A percentile compares a stretch with the other conserved stretches of the same genome.
These are phyloP conservation scores for Bucorvus abyssinicus DNA, from an alignment of 2,797 vertebrate species.

Conservation along the genomic window DNA sequence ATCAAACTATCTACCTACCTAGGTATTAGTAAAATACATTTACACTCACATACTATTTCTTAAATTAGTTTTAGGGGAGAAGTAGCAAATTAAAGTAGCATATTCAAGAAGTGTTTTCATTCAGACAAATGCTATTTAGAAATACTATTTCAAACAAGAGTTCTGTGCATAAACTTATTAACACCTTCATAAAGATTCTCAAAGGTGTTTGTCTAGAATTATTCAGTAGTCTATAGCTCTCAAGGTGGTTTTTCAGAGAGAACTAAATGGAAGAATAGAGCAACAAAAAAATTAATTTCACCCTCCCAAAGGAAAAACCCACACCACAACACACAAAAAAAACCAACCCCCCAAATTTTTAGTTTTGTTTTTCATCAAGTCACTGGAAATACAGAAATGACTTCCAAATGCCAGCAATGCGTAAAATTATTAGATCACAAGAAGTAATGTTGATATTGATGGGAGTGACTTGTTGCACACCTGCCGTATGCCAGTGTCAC, in stretches of 20 bases:
- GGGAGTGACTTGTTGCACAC: not conserved
- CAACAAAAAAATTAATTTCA: not conserved
- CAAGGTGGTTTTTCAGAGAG: not conserved
- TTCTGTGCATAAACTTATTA: not conserved
- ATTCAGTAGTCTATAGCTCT: not conserved
- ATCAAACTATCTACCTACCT: not conserved
- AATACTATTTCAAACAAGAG: not conserved
- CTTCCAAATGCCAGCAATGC: not conserved
- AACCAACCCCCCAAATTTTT: not conserved
- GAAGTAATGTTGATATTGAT: not conserved
- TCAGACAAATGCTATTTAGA: not conserved
- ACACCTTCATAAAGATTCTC: not conserved
- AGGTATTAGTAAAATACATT: not conserved
- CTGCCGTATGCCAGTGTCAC: not conserved
- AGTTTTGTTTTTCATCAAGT: not conserved
- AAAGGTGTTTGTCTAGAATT: not conserved
- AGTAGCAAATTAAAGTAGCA: not conserved
- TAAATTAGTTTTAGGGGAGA: not conserved
- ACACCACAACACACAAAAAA: rapidly evolving
- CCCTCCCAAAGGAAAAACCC: rapidly evolving
- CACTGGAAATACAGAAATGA: not conserved
- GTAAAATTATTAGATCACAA: not conserved
- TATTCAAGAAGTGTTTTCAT: not conserved
- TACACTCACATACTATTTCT: not conserved
- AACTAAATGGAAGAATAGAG: not conserved